Evolutionary conservation across 2,797 vertebrate genomes (phyloP).

Genomic region (Xyrichtys novacula): DNA sequence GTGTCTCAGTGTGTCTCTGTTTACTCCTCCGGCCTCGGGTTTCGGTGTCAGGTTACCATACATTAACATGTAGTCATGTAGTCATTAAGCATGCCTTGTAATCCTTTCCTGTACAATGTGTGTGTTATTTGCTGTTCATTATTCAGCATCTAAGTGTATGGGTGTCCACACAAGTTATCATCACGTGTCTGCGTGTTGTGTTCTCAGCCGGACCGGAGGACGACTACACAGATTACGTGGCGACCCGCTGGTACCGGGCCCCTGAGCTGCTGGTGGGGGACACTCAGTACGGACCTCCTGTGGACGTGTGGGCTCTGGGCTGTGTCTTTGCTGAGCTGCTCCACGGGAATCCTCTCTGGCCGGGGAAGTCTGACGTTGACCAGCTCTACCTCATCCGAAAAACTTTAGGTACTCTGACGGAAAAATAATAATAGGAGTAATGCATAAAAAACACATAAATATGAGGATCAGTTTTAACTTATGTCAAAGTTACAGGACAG

Average conservation of each 20-base stretch:
- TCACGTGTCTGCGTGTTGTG: slow-evolving; percentile 30
- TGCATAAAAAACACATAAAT: too few relatives aligned
- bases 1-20: slow-evolving; percentile 67
- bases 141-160: slow-evolving; percentile 38
- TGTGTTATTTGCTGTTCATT: slow-evolving; percentile 61
- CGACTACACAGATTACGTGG: slow-evolving; percentile 92
- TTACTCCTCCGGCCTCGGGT: slow-evolving; percentile 70
- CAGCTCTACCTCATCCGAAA: slow-evolving; percentile 91
- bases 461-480: too few relatives aligned
- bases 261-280: slow-evolving; percentile 93
- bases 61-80: slow-evolving; percentile 67
- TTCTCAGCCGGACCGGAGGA: slow-evolving; percentile 88
- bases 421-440: too few relatives aligned
- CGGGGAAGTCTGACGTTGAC: slow-evolving; percentile 91
- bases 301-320: slow-evolving; percentile 91
- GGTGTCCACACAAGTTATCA: slow-evolving; percentile 15
- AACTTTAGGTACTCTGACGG: slow-evolving; percentile 91
- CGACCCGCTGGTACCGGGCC: slow-evolving; percentile 92
- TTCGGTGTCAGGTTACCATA: slow-evolving; percentile 77
- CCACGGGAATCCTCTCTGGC: slow-evolving; percentile 90
- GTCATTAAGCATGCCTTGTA: slow-evolving; percentile 71
- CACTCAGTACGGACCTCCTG: slow-evolving; percentile 89
- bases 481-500: too few relatives aligned
- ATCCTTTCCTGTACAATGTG: slow-evolving; percentile 60
- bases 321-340: slow-evolving; percentile 92